Evolutionary conservation across 2,888 invertebrate genomes (phyloP), one percentile per base, ranked within the genome.

Genomic region (Drosophila neotestacea): DNA sequence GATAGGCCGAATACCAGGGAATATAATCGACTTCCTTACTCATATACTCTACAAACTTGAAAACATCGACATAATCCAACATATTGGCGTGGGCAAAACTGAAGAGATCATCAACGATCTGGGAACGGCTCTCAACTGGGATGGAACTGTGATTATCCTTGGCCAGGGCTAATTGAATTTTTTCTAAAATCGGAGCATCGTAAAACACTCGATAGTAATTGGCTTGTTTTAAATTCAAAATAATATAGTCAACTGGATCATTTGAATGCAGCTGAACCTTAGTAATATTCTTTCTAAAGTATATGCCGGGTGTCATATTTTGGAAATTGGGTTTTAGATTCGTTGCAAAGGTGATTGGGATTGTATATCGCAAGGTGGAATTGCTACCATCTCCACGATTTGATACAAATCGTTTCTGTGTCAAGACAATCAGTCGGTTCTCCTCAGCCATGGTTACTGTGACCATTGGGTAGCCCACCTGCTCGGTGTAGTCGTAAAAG

Each of bases 1-100:
- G 61, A 48, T 94, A 93, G 1, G 95, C 95, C 0, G 96, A 93
- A n/a, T 93, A 93, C 97, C 97, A 97, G 0, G 97, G 96, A 13
- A 96, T 93, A 85, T 96, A 96, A 2, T 95, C 94, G 0, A 91
- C 93, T 91, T 96, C 96, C 6, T 93, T 91, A 41, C 92, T 91
- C 68, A 98, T 93, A 93, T 96, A 98, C 1, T 94, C 93, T 0
- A 95, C 93, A 38, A 96, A 93, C 38, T 94, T 92, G 38, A 98
- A 94, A 0, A 81, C 77, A 0, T 77, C 61, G 0, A 11, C 58
- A 36, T 70, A 77, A 30, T 79, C 93, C 67, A 95, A 85, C 38
- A 93, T 90, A 9, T 94, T 94, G 52, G 94, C 94, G 59, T 94
- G 92, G 4, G 95, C 95, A 59, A 95, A 91, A 74, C 94, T 94